Evolutionary conservation across 2,888 invertebrate species (phyloP), one percentile per base, ranked within the genome.

Genomic region (Nemapogon koenigi): DNA sequence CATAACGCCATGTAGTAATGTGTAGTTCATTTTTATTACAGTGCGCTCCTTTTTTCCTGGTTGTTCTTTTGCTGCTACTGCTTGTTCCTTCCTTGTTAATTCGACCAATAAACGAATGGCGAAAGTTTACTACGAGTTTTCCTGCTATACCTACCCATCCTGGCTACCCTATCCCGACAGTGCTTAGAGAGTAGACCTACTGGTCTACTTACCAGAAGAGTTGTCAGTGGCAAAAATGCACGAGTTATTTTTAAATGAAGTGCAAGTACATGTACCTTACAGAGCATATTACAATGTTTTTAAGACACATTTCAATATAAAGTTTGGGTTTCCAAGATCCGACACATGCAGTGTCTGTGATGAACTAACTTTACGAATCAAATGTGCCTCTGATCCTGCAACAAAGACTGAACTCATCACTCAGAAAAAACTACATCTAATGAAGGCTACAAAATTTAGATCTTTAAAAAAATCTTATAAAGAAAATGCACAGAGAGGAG

Each of bases 351-450:
- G 33, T 28, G 26, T 33, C 10, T 39, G 39, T 33, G 39, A 39
- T 22, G 35, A 35, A 14, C 11, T 33, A 13, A 33, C 40, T 16
- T 37, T 41, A 31, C 36, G 31, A 40, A 37, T 40, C n/a, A 15
- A 40, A 26, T 40, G 15, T 16, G 30, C 22, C 16, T n/a, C 22
- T 25, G 22, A 31, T 31, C 16, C 19, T 4, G 27, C 7, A 7
- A 19, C 11, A 38, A 22, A 38, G 18, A 31, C 11, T n/a, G 6
- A 7, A 15, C 16, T 38, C 6, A 26, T 26, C 6, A 16, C 18
- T 40, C 31, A 40, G 17, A 36, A 40, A 31, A 30, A 13, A 19
- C 17, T 40, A 26, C 40, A 40, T 37, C 37, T 40, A 26, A 25
- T 16, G 7, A 40, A 40, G 31, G 40, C 40, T 16, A 32, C 30